phyloP scores from a whole-genome alignment of 2,888 invertebrate genomes.

The Leucoma salicis region DNA sequence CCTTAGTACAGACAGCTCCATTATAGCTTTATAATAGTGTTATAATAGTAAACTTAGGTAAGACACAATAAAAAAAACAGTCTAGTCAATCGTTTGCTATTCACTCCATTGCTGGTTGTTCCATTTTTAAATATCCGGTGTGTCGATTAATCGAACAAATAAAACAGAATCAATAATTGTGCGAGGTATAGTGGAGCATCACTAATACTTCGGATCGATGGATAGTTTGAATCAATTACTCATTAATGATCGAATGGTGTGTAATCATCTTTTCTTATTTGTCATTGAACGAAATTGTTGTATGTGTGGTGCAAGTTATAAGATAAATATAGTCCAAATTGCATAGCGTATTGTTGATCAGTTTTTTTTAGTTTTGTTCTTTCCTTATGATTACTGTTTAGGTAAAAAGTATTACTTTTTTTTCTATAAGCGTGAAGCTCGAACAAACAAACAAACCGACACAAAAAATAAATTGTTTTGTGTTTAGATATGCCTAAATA shows the following conservation, averaged over 20 bases:
- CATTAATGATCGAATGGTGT: constrained; percentile 62
- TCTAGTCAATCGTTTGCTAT: background rate
- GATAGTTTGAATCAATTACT: constrained; percentile 59
- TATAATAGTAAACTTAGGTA: too few relatives aligned
- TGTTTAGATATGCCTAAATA: too few relatives aligned
- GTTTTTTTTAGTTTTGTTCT: too few relatives aligned
- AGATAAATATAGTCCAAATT: too few relatives aligned
- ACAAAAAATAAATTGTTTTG: too few relatives aligned
- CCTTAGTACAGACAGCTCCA: too few relatives aligned
- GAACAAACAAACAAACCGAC: too few relatives aligned
- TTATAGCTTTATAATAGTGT: background rate
- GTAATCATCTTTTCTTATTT: constrained; percentile 75
- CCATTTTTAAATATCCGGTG: constrained; percentile 27
- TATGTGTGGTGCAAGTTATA: constrained; percentile 34
- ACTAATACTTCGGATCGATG: constrained; percentile 57
- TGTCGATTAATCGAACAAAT: constrained; percentile 37
- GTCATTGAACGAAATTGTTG: constrained; percentile 75
- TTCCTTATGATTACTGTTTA: too few relatives aligned
- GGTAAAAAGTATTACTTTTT: too few relatives aligned
- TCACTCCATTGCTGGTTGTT: constrained; percentile 11
- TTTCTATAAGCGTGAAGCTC: too few relatives aligned
- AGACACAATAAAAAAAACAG: background rate
- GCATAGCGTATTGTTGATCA: too few relatives aligned
- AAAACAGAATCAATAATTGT: constrained; percentile 47
- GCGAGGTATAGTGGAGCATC: constrained; percentile 48